phyloP scores from a whole-genome alignment of 2,888 invertebrate species.

The Trachelus iudaicus region DNA sequence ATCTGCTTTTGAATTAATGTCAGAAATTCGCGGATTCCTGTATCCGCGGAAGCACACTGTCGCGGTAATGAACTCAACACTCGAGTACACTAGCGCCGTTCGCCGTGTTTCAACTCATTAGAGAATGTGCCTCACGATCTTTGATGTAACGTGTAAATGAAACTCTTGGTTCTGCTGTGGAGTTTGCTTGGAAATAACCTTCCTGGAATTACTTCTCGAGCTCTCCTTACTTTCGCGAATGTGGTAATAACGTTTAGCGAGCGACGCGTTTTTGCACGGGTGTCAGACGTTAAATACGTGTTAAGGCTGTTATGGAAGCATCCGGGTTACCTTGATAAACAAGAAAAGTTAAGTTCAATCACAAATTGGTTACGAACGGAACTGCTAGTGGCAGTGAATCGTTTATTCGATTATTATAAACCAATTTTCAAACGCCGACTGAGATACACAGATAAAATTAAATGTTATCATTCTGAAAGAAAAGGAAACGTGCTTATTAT shows the following conservation, averaged over 20 bases:
- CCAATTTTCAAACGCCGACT: background rate
- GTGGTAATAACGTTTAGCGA: constrained; percentile 40
- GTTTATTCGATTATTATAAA: background rate
- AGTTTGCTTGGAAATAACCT: constrained; percentile 41
- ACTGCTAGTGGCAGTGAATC: background rate
- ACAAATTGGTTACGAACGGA: background rate
- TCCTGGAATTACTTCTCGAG: background rate
- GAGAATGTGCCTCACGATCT: constrained; percentile 57
- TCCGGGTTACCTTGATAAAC: background rate
- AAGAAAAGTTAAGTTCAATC: background rate
- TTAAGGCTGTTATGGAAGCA: background rate
- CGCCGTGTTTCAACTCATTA: constrained; percentile 61
- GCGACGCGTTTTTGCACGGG: constrained; percentile 3
- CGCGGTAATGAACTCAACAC: constrained; percentile 50
- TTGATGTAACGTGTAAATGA: constrained; percentile 57
- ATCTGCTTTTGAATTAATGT: background rate
- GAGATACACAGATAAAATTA: background rate
- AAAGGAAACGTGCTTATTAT: background rate
- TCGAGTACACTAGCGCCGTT: constrained; percentile 32
- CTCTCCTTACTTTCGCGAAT: constrained; percentile 19
- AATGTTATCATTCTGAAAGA: background rate
- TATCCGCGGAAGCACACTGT: background rate
- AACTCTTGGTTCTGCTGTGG: constrained; percentile 39
- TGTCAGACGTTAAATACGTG: background rate
- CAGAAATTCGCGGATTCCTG: background rate